A percentile compares a stretch with the other conserved stretches of the same genome.
Evolutionary conservation across 2,113 vertebrate genomes (phyloP).

Genomic region (Microcebus jonahi): DNA sequence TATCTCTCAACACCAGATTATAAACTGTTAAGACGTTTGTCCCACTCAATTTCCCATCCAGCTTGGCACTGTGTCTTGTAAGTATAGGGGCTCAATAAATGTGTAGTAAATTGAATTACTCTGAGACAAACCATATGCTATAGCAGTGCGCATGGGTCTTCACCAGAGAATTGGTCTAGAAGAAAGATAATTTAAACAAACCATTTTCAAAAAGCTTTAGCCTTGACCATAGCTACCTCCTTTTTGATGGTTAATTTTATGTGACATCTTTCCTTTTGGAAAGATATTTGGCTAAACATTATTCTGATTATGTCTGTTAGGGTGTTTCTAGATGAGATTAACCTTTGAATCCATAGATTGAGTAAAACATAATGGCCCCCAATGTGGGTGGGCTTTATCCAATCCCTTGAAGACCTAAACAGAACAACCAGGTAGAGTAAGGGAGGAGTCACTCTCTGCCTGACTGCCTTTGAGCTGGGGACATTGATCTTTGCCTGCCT

Average conservation of each 20-base stretch:
- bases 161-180: neutral
- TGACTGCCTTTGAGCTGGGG: neutral
- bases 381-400: accelerated
- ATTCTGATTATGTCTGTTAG: neutral
- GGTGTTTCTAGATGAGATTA: neutral
- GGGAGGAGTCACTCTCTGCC: neutral
- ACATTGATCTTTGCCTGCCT: neutral
- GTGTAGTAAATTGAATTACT: constrained; percentile 29
- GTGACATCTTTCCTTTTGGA: neutral
- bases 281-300: neutral
- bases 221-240: neutral
- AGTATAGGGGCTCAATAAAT: neutral
- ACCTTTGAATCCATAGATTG: neutral
- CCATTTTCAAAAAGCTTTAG: neutral
- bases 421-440: neutral
- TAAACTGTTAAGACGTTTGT: neutral
- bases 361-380: neutral
- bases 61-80: neutral
- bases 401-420: neutral
- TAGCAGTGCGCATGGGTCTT: neutral
- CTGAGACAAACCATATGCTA: constrained; percentile 35
- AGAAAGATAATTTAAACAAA: neutral
- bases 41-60: neutral
- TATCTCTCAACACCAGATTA: neutral
- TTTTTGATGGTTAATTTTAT: neutral